Base-by-base conservation (phyloP, 1,140 invertebrate species). In the Eupristina koningsbergeri region DNA sequence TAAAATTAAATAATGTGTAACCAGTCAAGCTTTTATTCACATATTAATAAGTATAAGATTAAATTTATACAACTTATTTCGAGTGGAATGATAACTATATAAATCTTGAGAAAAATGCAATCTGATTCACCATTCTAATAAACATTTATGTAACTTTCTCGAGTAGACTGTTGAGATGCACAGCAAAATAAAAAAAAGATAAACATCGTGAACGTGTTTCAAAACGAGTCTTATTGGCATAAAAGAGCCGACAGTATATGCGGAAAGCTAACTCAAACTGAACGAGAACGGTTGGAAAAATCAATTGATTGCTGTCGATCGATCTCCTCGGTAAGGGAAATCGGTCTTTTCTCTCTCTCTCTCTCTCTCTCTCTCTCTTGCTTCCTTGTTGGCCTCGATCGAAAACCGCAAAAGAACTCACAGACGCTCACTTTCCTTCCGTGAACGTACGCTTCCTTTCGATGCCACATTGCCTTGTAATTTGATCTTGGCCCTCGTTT, bases 141-240 rank as follows among this genome's bases (percentile, higher is more conserved):
- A 69, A 76, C 74, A 67, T 83, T 83, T 53, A 83, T 75, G 81
- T 83, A 83, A 83, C 61, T 69, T 82, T 81, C 80, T 63, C 39
- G 58, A 80, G 22, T 45, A 17, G 3, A 50, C 47, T 74, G 50
- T 53, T 34, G 31, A 71, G 50, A 64, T 53, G 45, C 22, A 58
- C 31, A 26, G 50, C n/a, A 17, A 17, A 17, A n/a, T n/a, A n/a
- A n/a, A 45, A 58, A 76, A 76, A 76, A 71, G 41, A n/a, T 71
- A 71, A 41, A 31, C 67, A 71, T 69, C 39, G 13, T 8, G 15
- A 8, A 71, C 67, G 36, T 41, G 67, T 71, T 71, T 71, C 67
- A 67, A 79, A 61, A 36, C 69, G 58, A 41, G 34, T 81, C 45
- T 53, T 69, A 31, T 73, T 81, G 15, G 31, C 41, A n/a, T 29